Percentiles rank a stretch among this genome's conserved stretches.
Evolutionary conservation across 2,113 vertebrate species (phyloP).

Genomic region (Planiliza haematocheilus): DNA sequence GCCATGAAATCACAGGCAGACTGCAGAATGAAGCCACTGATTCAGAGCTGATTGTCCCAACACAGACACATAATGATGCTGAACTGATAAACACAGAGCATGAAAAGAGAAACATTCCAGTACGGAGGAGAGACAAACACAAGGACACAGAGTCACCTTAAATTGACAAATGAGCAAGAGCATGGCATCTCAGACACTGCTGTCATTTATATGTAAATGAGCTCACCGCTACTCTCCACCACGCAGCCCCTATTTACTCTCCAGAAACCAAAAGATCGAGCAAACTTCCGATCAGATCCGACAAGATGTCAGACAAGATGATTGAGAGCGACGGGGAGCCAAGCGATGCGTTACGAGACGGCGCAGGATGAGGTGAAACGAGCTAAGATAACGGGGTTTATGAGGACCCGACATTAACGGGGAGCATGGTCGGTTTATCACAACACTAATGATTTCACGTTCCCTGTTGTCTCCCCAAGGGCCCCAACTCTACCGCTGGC

Average conservation of each 20-base stretch:
- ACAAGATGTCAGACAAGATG: constrained; percentile 44
- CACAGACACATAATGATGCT: constrained; percentile 9
- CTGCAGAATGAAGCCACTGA: constrained; percentile 21
- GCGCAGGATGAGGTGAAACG: constrained; percentile 32
- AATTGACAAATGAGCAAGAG: constrained; percentile 43
- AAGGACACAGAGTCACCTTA: constrained; percentile 14
- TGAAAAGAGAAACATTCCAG: constrained; percentile 2
- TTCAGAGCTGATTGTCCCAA: constrained; percentile 24
- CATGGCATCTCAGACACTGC: constrained; percentile 11
- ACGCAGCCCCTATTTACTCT: constrained; percentile 21
- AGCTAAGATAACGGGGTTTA: constrained; percentile 30
- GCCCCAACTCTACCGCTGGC: neutral
- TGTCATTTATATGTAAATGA: constrained; percentile 75
- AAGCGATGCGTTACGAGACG: constrained; percentile 33
- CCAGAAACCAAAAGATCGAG: constrained; percentile 28
- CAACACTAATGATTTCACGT: constrained; percentile 52
- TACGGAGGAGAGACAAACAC: constrained; percentile 2
- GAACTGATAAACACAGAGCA: constrained; percentile 17
- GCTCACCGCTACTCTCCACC: constrained; percentile 7
- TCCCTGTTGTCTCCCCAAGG: constrained; percentile 18
- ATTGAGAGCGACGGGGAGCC: constrained; percentile 37
- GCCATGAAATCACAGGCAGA: constrained; percentile 34
- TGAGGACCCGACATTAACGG: constrained; percentile 16
- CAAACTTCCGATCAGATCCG: constrained; percentile 53
- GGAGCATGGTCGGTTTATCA: constrained; percentile 50